Conservation (phyloP, 2,888 invertebrate genomes). For the Xylota segnis region DNA sequence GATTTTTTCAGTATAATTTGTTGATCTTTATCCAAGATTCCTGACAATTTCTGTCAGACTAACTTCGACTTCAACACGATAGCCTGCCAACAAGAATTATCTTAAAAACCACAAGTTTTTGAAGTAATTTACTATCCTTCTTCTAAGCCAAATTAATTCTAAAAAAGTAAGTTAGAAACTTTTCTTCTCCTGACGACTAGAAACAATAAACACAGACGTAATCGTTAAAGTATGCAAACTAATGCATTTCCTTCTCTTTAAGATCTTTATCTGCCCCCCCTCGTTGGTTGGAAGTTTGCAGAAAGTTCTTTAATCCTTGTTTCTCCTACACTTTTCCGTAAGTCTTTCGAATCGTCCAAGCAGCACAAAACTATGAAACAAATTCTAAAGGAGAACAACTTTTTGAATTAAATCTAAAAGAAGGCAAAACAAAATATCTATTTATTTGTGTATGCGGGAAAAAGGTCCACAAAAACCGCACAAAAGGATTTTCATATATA, state of each 20-base stretch:
- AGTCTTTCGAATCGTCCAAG: conserved; percentile 3
- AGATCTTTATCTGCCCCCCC: not conserved
- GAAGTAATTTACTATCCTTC: not conserved
- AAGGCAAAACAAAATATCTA: conserved; percentile 1
- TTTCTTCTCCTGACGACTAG: not conserved
- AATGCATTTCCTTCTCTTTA: not conserved
- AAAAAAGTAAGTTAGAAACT: not conserved
- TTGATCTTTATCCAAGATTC: too few relatives aligned
- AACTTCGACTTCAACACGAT: too few relatives aligned
- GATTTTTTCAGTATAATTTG: too few relatives aligned
- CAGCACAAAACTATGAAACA: conserved; percentile 34
- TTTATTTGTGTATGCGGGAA: not conserved
- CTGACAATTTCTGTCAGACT: too few relatives aligned
- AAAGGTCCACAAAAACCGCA: conserved; percentile 33
- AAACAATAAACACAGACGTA: not conserved
- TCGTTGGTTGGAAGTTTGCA: not conserved
- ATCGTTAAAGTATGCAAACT: not conserved
- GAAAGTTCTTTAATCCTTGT: conserved; percentile 27
- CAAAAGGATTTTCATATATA: conserved; percentile 37
- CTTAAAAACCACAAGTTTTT: too few relatives aligned
- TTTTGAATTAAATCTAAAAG: conserved; percentile 17
- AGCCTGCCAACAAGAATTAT: too few relatives aligned
- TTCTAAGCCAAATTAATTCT: not conserved
- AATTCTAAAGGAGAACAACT: conserved; percentile 39
- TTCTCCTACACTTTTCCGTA: not conserved